Percentiles rank a stretch among this genome's conserved stretches.
Conservation (phyloP, 2,888 invertebrate species). For the Andricus curvator region DNA sequence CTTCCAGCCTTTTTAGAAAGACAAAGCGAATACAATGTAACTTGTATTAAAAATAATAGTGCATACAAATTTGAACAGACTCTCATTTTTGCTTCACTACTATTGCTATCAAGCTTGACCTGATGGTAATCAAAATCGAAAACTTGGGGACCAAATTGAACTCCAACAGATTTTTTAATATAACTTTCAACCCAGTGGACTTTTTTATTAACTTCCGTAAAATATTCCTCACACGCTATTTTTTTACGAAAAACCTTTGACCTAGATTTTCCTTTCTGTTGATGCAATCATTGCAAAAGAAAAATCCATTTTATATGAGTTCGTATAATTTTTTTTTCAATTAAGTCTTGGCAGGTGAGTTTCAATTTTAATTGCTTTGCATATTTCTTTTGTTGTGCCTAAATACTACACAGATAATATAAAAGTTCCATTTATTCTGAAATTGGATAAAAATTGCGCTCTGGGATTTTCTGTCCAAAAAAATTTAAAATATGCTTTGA, state of each 20-base stretch:
- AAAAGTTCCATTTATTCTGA: too few species aligned
- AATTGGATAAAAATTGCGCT: too few species aligned
- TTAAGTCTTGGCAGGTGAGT: neutral
- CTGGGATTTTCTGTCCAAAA: too few species aligned
- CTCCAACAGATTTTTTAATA: neutral
- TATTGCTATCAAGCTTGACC: slow-evolving; percentile 8
- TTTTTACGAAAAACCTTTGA: neutral
- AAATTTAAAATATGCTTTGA: too few species aligned
- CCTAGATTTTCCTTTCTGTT: neutral
- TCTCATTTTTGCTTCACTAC: neutral
- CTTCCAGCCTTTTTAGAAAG: neutral
- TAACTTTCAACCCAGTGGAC: neutral
- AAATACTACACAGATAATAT: too few species aligned
- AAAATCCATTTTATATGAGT: neutral
- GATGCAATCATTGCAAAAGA: neutral
- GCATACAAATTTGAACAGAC: neutral
- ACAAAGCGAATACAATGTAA: neutral
- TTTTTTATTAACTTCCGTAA: slow-evolving; percentile 7
- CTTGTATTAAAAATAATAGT: neutral
- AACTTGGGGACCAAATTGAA: neutral
- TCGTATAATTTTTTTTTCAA: neutral
- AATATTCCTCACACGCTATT: neutral
- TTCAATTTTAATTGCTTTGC: neutral
- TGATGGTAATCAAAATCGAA: neutral
- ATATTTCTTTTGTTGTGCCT: too few species aligned